Percentiles rank a stretch among this genome's conserved stretches.
Conservation (phyloP, 2,113 vertebrate species). For the Saimiri boliviensis region DNA sequence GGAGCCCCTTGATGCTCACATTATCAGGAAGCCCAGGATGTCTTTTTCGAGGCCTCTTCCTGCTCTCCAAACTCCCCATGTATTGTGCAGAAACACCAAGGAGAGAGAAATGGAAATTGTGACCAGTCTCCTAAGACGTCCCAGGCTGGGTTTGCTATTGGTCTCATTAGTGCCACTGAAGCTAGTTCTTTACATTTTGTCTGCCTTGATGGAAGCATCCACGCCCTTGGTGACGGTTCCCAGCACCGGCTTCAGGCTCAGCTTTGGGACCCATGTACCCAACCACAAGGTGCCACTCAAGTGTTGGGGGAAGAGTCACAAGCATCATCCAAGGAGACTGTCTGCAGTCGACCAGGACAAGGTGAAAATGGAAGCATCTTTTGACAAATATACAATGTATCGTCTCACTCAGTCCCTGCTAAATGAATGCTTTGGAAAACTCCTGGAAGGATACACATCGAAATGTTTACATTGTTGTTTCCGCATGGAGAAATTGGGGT, state of each 20-base stretch:
- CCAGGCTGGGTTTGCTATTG: neutral
- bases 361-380: neutral
- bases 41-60: neutral
- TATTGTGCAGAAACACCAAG: neutral
- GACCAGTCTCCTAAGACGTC: too few relatives aligned
- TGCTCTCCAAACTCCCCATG: fast-evolving
- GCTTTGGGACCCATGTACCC: fast-evolving
- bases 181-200: neutral
- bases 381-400: neutral
- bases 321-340: neutral
- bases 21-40: neutral
- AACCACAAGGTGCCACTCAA: fast-evolving
- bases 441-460: neutral
- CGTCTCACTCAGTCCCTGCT: fast-evolving
- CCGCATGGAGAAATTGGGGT: neutral
- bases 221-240: neutral
- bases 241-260: neutral
- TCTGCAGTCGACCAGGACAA: neutral
- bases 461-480: neutral
- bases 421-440: neutral
- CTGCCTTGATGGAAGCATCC: neutral
- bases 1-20: neutral
- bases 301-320: neutral
- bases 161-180: neutral
- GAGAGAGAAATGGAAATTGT: neutral